Evolutionary conservation across 2,113 vertebrate genomes (phyloP), one percentile per base, ranked within the genome.

Genomic region (Dasyprocta punctata): DNA sequence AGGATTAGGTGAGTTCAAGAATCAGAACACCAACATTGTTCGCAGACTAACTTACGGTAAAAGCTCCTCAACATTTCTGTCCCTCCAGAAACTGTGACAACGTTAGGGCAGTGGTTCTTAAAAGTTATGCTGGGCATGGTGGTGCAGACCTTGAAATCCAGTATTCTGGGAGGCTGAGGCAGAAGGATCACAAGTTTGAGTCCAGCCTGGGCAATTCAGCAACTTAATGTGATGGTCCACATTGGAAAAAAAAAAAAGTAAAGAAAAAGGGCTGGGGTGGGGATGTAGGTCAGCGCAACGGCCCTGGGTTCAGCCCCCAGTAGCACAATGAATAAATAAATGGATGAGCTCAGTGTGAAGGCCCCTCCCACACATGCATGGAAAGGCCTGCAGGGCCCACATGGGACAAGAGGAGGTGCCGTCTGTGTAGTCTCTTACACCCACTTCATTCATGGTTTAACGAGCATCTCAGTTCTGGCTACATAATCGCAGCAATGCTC

Each of bases 401-500:
- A 14, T 69, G 67, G 67, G 65, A 56, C 36, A 1, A 36, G 19
- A 20, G 67, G 36, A 12, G 67, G 20, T 7, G 20, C 19, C 36
- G 17, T 17, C 36, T 20, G 7, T 17, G 14, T 17, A 56, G 77
- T 26, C 36, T 44, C 47, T 47, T 65, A 80, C 71, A 61, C 36
- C 78, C 4, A 33, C 63, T 69, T 81, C 44, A 65, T 30, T 86
- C 28, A 1, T 28, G 61, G 36, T 83, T 89, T 83, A 60, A 77
- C 49, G 16, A 82, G 3, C 38, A 8, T 38, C 44, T 82, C 56
- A 89, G 54, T 63, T 36, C 52, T 95, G 85, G 87, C 33, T 86
- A 47, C 8, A 78, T 75, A 89, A 92, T n/a, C 17, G 38, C 65
- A 95, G 87, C 44, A 83, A 44, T 92, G 86, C 63, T 92, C 97